Conservation (phyloP, 2,113 vertebrate genomes). For the Heptranchias perlo region DNA sequence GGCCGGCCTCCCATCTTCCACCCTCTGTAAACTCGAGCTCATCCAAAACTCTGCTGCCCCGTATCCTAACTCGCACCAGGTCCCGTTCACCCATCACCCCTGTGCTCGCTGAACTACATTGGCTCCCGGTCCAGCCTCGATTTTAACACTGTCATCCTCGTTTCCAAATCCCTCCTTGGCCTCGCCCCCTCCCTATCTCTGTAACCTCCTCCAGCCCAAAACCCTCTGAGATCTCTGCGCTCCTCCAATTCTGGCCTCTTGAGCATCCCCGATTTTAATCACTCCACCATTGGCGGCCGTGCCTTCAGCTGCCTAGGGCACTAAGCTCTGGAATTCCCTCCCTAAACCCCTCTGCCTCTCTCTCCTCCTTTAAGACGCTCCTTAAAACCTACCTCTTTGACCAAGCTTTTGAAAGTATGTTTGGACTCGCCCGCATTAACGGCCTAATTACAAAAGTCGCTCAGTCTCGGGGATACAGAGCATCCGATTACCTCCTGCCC, state of each 20-base stretch:
- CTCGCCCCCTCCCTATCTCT: too few relatives aligned
- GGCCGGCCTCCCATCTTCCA: background rate
- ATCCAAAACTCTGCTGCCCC: background rate
- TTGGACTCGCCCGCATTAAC: background rate
- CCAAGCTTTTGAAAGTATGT: background rate
- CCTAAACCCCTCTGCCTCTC: background rate
- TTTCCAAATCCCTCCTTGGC: too few relatives aligned
- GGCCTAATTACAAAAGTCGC: too few relatives aligned
- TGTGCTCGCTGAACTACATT: too few relatives aligned
- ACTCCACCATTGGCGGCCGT: background rate
- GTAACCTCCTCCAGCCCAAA: too few relatives aligned
- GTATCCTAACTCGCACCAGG: background rate
- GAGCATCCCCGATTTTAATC: background rate
- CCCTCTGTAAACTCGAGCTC: background rate
- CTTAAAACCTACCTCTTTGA: background rate
- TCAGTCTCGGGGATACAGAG: background rate
- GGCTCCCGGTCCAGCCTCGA: background rate
- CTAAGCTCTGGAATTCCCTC: background rate
- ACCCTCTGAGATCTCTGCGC: too few relatives aligned
- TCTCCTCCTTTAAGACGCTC: background rate
- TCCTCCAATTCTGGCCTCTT: background rate
- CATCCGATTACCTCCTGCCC: constrained; percentile 66
- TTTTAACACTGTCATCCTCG: background rate
- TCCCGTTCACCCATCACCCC: background rate
- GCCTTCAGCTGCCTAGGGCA: too few relatives aligned